Evolutionary conservation across 2,113 vertebrate genomes (phyloP).

Genomic region (Notothenia rossii): DNA sequence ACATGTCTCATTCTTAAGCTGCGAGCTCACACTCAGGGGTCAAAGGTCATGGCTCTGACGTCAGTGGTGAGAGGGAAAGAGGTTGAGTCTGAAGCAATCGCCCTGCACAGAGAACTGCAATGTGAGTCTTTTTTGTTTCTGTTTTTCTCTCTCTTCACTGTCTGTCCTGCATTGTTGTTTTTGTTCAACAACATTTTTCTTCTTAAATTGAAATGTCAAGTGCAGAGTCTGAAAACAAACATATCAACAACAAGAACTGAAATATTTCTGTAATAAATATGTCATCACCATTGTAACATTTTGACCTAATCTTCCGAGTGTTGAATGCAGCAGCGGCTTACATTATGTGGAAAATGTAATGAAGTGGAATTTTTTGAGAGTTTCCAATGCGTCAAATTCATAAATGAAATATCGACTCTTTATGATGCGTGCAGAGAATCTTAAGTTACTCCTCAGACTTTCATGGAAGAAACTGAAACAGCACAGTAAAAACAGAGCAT

Average conservation of each 20-base stretch:
- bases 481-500: constrained; percentile 5
- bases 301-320: constrained; percentile 25
- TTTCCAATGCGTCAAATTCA: not conserved
- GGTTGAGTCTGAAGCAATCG: constrained; percentile 74
- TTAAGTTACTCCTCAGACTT: not conserved
- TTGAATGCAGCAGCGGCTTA: constrained; percentile 8
- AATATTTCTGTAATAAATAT: constrained; percentile 45
- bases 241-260: not conserved
- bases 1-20: constrained; percentile 72
- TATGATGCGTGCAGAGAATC: constrained; percentile 10
- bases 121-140: constrained; percentile 75
- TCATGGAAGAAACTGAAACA: not conserved
- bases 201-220: constrained; percentile 58
- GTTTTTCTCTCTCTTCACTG: not conserved
- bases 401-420: not conserved
- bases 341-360: constrained; percentile 4
- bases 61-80: constrained; percentile 84
- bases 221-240: constrained; percentile 25
- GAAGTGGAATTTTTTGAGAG: constrained; percentile 15
- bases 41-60: constrained; percentile 71
- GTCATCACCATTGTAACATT: constrained; percentile 9
- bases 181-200: constrained; percentile 22
- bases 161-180: constrained; percentile 16
- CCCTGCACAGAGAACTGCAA: constrained; percentile 84
- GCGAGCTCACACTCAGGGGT: constrained; percentile 61